A percentile compares a stretch with the other conserved stretches of the same genome.
These are phyloP conservation scores for Pocillopora verrucosa DNA, from an alignment of 64 coral and sea anemone species.

Conservation along the genomic window DNA sequence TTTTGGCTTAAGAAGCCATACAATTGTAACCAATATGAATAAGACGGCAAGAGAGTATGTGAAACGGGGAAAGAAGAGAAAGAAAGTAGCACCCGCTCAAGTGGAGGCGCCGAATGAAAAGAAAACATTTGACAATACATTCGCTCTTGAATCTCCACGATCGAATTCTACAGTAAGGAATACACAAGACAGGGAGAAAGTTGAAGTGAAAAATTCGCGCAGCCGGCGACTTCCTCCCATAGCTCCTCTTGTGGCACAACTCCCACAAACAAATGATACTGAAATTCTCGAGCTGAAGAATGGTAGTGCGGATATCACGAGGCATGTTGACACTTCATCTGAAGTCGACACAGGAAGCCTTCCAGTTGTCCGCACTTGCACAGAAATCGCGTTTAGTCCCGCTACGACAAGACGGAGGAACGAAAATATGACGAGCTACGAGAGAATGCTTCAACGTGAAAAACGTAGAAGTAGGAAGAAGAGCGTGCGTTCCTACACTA, in stretches of 20 bases:
- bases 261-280: not conserved
- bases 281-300: not conserved
- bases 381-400: not conserved
- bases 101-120: not conserved
- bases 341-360: not conserved
- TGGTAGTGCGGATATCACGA: not conserved
- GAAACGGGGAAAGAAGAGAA: not conserved
- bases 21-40: not conserved
- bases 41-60: constrained; percentile 9
- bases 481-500: not conserved
- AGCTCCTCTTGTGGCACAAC: constrained; percentile 5
- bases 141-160: not conserved
- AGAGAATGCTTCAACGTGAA: constrained; percentile 28
- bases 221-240: constrained; percentile 25
- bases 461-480: not conserved
- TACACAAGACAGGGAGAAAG: not conserved
- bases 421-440: constrained; percentile 38
- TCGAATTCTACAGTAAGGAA: not conserved
- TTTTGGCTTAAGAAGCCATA: not conserved
- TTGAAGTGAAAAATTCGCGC: not conserved
- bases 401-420: constrained; percentile 1
- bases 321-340: not conserved
- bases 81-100: constrained; percentile 2
- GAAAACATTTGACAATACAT: not conserved
- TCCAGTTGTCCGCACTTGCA: not conserved